These are phyloP conservation scores for Phalacrocorax carbo DNA, from an alignment of 2,113 vertebrate genomes.

Conservation along the genomic window DNA sequence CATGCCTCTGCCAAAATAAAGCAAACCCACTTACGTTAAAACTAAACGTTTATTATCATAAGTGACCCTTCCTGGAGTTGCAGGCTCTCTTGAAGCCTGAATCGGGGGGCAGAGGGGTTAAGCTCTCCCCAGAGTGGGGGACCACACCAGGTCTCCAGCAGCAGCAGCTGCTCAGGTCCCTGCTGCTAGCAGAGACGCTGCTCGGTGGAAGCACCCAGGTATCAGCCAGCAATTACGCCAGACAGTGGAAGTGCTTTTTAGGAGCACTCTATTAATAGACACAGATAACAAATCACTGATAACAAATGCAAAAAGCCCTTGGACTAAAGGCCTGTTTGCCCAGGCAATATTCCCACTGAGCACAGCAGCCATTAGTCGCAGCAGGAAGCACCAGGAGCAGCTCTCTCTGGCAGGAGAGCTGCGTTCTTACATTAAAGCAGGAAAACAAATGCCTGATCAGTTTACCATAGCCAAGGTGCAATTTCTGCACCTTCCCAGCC, in stretches of 20 bases:
- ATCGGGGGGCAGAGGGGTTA: not conserved
- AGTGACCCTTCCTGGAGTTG: not conserved
- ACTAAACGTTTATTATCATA: rapidly evolving
- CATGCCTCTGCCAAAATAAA: not conserved
- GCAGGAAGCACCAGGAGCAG: rapidly evolving
- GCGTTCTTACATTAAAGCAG: not conserved
- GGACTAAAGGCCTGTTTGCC: not conserved
- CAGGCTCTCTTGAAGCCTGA: not conserved
- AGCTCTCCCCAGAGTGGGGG: not conserved
- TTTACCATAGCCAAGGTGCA: not conserved
- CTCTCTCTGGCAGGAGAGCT: not conserved
- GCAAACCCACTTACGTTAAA: not conserved
- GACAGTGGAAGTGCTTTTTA: not conserved
- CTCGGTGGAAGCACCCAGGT: not conserved
- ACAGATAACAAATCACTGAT: not conserved
- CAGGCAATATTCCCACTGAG: not conserved
- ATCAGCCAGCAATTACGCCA: not conserved
- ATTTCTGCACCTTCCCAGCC: not conserved
- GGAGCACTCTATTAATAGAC: not conserved
- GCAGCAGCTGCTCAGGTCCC: not conserved
- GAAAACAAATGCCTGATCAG: not conserved
- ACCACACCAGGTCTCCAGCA: not conserved
- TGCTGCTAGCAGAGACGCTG: not conserved
- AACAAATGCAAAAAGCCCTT: not conserved
- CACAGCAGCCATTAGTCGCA: not conserved